Base-by-base conservation (phyloP, 2,888 invertebrate genomes). In the Athalia rosae region DNA sequence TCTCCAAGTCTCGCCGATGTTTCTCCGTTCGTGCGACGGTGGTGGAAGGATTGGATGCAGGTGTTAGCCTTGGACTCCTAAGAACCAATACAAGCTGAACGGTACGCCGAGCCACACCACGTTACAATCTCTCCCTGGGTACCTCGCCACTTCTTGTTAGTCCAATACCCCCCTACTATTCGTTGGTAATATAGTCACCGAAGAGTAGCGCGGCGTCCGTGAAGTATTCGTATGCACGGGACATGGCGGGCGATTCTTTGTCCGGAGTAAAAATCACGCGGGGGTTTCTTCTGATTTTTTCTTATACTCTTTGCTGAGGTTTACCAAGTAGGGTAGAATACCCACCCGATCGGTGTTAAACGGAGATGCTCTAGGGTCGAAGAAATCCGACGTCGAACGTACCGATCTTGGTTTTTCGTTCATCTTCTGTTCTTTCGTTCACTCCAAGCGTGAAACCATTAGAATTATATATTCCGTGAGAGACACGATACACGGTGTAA, bases 1-100 rank as follows among this genome's bases (percentile, higher is more conserved):
- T 50, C n/a, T n/a, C n/a, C 41, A 28, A 50, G 15, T 71, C 43
- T 71, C 71, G 13, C 56, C 15, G 7, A 11, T 43, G n/a, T 28
- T 58, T 71, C 43, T 45, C 67, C 67, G 43, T 28, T 58, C 7
- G 71, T 13, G 45, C 58, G 67, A 9, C 48, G 77, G 69, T 69
- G 79, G 13, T 83, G 81, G 84, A 85, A 85, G 87, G 87, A 86
- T 81, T 81, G 78, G 85, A 86, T 85, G 88, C 86, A 88, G 88
- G 88, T 88, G 88, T 87, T 88, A 86, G 88, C 88, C 88, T 88
- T 88, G 88, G 85, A 86, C 86, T 84, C 85, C 84, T 87, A 71
- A 71, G 71, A 71, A 56, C 71, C 71, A 28, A 28, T 28, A 71
- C 56, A 71, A 71, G 71, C 47, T 45, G 63, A 15, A 45, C 63